Base-by-base conservation (phyloP, 2,888 invertebrate species). In the Erebia ligea region DNA sequence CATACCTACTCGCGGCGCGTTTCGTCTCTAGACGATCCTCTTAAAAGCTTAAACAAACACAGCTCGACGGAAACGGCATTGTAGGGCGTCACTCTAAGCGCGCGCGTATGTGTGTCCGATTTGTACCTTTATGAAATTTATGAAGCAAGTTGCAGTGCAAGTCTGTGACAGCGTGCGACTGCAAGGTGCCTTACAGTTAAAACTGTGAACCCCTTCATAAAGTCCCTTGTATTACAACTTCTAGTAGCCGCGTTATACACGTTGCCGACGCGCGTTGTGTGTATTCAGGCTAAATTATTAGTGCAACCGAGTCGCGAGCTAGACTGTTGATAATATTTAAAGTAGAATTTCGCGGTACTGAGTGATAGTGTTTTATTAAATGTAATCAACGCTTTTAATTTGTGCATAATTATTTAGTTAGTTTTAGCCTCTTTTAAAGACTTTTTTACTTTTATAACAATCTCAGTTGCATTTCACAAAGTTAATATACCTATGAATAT, bases 311-410 rank as follows among this genome's bases (percentile, higher is more conserved):
- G 34, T 48, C 34, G 17, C n/a, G 61, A 50, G 58, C 45, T 57
- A 56, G 65, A 56, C 15, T 66, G 58, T 67, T 40, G 17, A 57
- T 17, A 67, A n/a, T 45, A 66, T 11, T 65, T 42, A 56, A 56
- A 58, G 58, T 68, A 68, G 68, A 57, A 52, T 54, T 73, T 70
- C 62, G 40, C 56, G 54, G 59, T 62, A 69, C 64, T 70, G 40
- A 70, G 70, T 68, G 70, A 70, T 73, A 64, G 59, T 68, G 61
- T 45, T 68, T 52, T 42, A 67, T 58, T 57, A 48, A 19, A 58
- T 73, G 15, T 63, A 64, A 57, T 73, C 73, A 62, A 70, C 61
- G 56, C 73, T 68, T 67, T 48, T 62, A 62, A 48, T 62, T 45
- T 45, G 61, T 61, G 17, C 17, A 19, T 57, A 34, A 13, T 34